These are phyloP conservation scores for Leucophenga montana DNA, from an alignment of 2,888 invertebrate species.

Conservation along the genomic window DNA sequence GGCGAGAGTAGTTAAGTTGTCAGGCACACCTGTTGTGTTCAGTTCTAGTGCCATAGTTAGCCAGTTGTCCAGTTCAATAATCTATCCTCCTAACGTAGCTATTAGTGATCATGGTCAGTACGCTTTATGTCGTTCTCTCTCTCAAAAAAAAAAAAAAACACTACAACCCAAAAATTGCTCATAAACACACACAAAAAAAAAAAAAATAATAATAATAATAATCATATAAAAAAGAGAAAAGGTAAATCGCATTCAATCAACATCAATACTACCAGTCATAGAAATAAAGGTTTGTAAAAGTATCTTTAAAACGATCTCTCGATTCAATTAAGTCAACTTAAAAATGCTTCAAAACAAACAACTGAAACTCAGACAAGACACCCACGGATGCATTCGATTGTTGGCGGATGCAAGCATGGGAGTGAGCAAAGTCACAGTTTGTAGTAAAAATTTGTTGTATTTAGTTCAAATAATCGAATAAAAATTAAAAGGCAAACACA, in stretches of 20 bases:
- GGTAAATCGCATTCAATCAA: slow-evolving; percentile 26
- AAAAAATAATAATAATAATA: neutral
- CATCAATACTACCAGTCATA: slow-evolving; percentile 1
- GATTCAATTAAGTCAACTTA: slow-evolving; percentile 4
- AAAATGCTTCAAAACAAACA: slow-evolving; percentile 3
- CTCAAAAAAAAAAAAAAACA: slow-evolving; percentile 15
- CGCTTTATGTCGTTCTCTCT: slow-evolving; percentile 8
- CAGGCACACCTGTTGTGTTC: neutral
- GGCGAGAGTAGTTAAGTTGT: neutral
- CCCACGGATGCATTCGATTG: slow-evolving; percentile 2
- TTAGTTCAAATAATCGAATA: slow-evolving; percentile 3
- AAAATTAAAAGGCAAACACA: neutral
- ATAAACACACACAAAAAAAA: slow-evolving; percentile 2
- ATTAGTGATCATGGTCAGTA: slow-evolving; percentile 11
- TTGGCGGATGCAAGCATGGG: slow-evolving; percentile 4
- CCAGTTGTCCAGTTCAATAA: neutral
- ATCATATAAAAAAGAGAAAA: neutral
- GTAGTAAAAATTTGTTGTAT: slow-evolving; percentile 11
- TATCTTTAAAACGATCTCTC: neutral
- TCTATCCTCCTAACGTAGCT: slow-evolving; percentile 9
- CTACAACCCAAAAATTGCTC: slow-evolving; percentile 17
- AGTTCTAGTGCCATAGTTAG: neutral
- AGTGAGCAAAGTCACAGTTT: neutral
- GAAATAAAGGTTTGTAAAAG: slow-evolving; percentile 23
- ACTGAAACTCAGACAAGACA: slow-evolving; percentile 22